Evolutionary conservation across 2,888 invertebrate genomes (phyloP), one percentile per base, ranked within the genome.

Genomic region (Margaritifera margaritifera): DNA sequence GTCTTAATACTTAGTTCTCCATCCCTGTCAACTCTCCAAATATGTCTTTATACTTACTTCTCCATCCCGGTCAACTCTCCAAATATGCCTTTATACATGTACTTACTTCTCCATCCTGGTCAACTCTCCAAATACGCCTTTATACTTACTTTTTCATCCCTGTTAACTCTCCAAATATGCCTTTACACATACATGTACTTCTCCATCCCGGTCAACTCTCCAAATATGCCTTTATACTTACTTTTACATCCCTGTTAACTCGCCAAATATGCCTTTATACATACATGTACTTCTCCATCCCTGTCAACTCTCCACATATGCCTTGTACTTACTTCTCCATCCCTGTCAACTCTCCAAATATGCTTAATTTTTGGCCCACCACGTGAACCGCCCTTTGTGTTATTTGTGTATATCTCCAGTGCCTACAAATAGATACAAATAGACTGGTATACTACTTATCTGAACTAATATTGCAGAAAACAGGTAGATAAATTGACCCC

Each of bases 251-350:
- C 18, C 88, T 78, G 69, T 85, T 77, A 8, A 89, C 86, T 66
- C 80, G 80, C 89, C 89, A 90, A 15, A 89, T 83, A 63, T 88
- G 76, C 54, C n/a, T n/a, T n/a, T n/a, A n/a, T n/a, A n/a, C n/a
- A n/a, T n/a, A n/a, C n/a, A n/a, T n/a, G n/a, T n/a, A n/a, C n/a
- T n/a, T n/a, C n/a, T 52, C 82, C 82, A 55, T 85, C 80, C 18
- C 88, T 78, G 69, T 85, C 78, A 8, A 89, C 86, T 66, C 80
- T 80, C 89, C 89, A 90, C 11, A 89, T 83, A 63, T 88, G 76
- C 11, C 15, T 15, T 42, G 15, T 42, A 15, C 42, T 42, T 42
- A 42, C 42, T 42, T 42, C 42, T 52, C 82, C 82, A 55, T 85
- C 80, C 18, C 88, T 78, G 69, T 85, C 78, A 8, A 89, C 86